Evolutionary conservation across 1,140 invertebrate species (phyloP), one percentile per base, ranked within the genome.

Genomic region (Himalopsyche phryganea): DNA sequence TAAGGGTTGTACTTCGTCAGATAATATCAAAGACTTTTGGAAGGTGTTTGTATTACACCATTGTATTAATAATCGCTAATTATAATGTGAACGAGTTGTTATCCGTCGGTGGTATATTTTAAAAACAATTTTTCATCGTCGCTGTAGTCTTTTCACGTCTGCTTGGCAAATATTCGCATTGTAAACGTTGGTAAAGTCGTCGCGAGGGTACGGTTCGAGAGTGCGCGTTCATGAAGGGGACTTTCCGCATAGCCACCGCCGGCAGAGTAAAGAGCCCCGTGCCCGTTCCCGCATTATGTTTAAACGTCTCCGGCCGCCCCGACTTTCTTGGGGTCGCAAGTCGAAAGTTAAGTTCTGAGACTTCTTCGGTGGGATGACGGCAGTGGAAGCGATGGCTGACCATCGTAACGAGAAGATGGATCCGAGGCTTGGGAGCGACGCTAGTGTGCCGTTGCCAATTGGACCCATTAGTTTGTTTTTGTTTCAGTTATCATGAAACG

Each of bases 401-500:
- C 50, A 60, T 49, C 58, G 45, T 47, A 36, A 23, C 19, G 45
- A 40, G 40, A 33, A 49, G 20, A 49, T 18, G 19, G 46, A 55
- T 11, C 23, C 33, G 51, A 46, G 17, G 36, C 13, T 32, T 10
- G 9, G 50, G 20, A 49, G 50, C 40, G 14, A 28, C 40, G 35
- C 32, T 33, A 14, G 38, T 50, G 49, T 52, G 42, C 32, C 52
- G 47, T 41, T 58, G 51, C 38, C 42, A 48, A 15, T 58, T 60
- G 58, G 62, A 60, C 62, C 54, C 49, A 58, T 48, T 53, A 14
- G 53, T 60, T 62, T 58, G 58, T 58, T 66, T 68, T 67, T 69
- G 60, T 85, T 87, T 65, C 81, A 98, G 95, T 96, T 84, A 92
- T 97, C 70, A 85, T 92, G 76, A 92, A 91, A 75, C 85, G 89